Conservation (phyloP, 2,797 vertebrate genomes). For the Pipistrellus pygmaeus region DNA sequence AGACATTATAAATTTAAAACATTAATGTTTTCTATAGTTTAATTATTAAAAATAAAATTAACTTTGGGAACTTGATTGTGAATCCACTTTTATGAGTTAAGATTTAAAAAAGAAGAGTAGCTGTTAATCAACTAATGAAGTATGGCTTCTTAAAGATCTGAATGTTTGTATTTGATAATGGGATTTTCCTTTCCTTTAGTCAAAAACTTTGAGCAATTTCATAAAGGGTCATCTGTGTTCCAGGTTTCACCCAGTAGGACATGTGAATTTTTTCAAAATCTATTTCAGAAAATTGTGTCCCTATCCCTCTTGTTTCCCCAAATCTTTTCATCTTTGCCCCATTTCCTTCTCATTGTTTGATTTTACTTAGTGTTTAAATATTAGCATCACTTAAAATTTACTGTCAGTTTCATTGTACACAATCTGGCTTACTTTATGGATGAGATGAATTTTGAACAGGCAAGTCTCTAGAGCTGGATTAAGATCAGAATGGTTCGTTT, state of each 20-base stretch:
- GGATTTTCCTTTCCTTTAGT: constrained; percentile 55
- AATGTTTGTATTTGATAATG: constrained; percentile 45
- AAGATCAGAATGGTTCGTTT: not conserved
- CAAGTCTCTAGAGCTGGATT: constrained; percentile 7
- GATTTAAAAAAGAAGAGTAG: constrained; percentile 39
- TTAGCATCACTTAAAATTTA: constrained; percentile 42
- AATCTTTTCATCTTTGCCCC: not conserved
- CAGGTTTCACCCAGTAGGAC: not conserved
- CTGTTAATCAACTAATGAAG: not conserved
- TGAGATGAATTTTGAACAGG: constrained; percentile 48
- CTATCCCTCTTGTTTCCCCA: not conserved
- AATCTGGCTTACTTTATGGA: constrained; percentile 43
- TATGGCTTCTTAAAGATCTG: constrained; percentile 55
- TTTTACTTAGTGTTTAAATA: constrained; percentile 57
- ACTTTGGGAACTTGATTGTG: constrained; percentile 54
- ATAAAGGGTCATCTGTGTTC: constrained; percentile 39
- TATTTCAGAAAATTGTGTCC: constrained; percentile 3
- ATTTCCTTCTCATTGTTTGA: constrained; percentile 31
- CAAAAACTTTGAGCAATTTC: constrained; percentile 46
- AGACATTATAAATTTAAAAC: constrained; percentile 58
- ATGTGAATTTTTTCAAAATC: constrained; percentile 30
- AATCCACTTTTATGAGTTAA: constrained; percentile 54
- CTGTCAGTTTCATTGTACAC: not conserved
- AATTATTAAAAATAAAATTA: constrained; percentile 61
- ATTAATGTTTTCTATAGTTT: constrained; percentile 27